Base-by-base conservation (phyloP, 2,888 invertebrate genomes). In the Patella pellucida region DNA sequence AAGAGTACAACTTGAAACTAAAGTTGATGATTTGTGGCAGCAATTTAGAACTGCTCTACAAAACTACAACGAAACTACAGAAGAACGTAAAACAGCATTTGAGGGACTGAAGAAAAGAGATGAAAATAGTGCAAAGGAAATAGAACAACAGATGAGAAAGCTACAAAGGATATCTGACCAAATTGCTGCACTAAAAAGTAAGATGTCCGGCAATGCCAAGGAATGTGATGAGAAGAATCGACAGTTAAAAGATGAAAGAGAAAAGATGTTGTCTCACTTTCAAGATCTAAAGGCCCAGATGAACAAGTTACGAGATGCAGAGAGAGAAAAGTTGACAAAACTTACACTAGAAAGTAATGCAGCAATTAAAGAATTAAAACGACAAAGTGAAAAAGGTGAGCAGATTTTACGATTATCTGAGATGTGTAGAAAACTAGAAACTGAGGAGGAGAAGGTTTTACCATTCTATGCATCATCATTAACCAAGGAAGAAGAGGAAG, bases 401-500 rank as follows among this genome's bases (percentile, higher is more conserved):
- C 83, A 85, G 56, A 89, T 91, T 19, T 76, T 91, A 75, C 87
- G 88, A 75, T 81, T 90, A 69, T 85, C 90, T 9, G 91, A 91
- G 83, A 90, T 90, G 88, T 90, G 91, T 79, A 83, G 91, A 11
- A 90, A 89, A 72, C 76, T 90, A 73, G 91, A 91, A 79, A 91
- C 91, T 15, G 91, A 91, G 76, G 90, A 91, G 76, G 91, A 91
- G 83, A 91, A 91, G 77, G 90, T 91, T 7, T 82, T 91, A 68
- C 91, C 91, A 23, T 91, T 91, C 81, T 91, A 90, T 78, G 88
- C 88, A 3, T 85, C 89, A 3, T 90, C 91, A 2, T 85, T 91
- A 52, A 91, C 90, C 3, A 80, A 86, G 31, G 90, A 91, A 56
- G 91, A 91, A 74, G 82, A 86, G 76, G 87, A 88, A 11, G 89